Conservation (phyloP, 2,113 vertebrate genomes). For the Ciconia stormi region DNA sequence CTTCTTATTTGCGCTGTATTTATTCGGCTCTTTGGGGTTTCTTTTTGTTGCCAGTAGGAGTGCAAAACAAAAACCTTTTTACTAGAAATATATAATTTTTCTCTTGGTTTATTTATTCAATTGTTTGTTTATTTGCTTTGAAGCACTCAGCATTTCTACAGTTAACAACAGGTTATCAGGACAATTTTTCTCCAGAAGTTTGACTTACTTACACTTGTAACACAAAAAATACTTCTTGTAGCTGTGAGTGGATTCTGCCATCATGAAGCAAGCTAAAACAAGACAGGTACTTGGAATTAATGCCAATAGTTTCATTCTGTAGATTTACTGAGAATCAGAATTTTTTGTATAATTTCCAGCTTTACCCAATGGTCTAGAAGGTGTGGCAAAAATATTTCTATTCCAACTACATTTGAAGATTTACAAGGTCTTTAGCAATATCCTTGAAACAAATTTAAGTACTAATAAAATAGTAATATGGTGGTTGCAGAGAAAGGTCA, state of each 20-base stretch:
- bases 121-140: not conserved
- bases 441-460: not conserved
- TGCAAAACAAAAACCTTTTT: not conserved
- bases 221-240: not conserved
- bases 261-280: not conserved
- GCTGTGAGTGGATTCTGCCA: not conserved
- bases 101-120: not conserved
- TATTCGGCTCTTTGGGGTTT: not conserved
- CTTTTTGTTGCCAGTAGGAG: not conserved
- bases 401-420: not conserved
- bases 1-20: not conserved
- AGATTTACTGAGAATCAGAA: not conserved
- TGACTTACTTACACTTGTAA: not conserved
- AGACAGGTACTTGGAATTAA: not conserved
- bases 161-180: not conserved
- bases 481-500: not conserved
- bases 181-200: not conserved
- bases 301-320: not conserved
- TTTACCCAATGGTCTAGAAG: not conserved
- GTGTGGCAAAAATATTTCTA: not conserved
- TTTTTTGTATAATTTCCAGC: not conserved
- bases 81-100: not conserved
- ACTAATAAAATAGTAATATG: not conserved
- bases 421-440: not conserved
- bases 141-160: not conserved